Conservation (phyloP, 1,140 invertebrate genomes). For the Bombus consobrinus region DNA sequence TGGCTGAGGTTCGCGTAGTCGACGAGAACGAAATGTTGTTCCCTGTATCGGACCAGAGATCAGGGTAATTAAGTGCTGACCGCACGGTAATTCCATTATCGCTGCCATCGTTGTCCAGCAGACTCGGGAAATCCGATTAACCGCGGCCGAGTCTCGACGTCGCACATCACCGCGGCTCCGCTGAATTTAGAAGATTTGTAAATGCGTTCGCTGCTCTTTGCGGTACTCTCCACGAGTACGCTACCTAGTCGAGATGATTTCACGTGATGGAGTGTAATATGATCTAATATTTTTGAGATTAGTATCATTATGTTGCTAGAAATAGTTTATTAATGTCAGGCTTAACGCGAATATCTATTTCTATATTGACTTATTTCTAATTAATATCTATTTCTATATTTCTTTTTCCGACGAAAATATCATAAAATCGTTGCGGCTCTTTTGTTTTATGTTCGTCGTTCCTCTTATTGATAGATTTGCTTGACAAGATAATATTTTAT, state of each 20-base stretch:
- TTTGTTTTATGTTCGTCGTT: too few relatives aligned
- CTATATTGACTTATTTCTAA: too few relatives aligned
- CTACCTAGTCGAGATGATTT: neutral
- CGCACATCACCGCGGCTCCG: neutral
- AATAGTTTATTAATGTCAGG: neutral
- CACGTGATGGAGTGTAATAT: neutral
- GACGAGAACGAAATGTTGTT: slow-evolving; percentile 12
- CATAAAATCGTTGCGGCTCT: too few relatives aligned
- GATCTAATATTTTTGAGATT: neutral
- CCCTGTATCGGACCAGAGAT: slow-evolving; percentile 27
- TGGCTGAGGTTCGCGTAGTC: neutral
- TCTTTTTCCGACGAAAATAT: too few relatives aligned
- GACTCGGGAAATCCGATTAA: slow-evolving; percentile 62
- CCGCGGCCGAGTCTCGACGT: slow-evolving; percentile 36
- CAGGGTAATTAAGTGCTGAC: slow-evolving; percentile 62
- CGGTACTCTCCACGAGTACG: neutral
- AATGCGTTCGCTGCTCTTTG: neutral
- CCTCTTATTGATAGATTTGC: too few relatives aligned
- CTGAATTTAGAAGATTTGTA: slow-evolving; percentile 43
- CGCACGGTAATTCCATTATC: slow-evolving; percentile 66
- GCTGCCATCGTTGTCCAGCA: slow-evolving; percentile 48
- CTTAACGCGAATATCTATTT: neutral
- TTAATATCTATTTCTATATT: too few relatives aligned
- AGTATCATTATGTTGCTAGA: too few relatives aligned
- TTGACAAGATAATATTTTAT: too few relatives aligned